phyloP scores from a whole-genome alignment of 2,888 invertebrate genomes.

The Scelioninae gen. 1 region DNA sequence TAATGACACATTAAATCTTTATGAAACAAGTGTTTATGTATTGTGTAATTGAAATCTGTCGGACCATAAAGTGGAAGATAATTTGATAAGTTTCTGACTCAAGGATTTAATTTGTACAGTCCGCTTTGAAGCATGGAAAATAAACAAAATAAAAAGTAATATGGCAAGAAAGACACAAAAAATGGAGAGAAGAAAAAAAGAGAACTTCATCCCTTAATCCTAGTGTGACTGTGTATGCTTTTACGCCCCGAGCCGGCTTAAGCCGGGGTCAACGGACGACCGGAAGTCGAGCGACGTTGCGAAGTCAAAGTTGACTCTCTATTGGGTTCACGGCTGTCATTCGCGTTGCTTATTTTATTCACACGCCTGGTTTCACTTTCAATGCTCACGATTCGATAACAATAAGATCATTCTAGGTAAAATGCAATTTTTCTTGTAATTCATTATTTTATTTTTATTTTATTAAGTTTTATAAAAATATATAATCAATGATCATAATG shows the following conservation, averaged over 20 bases:
- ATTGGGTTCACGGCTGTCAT: slow-evolving; percentile 71
- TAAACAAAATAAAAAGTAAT: slow-evolving; percentile 42
- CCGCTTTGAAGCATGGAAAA: slow-evolving; percentile 39
- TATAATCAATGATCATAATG: too few species aligned
- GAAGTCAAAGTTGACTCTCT: slow-evolving; percentile 74
- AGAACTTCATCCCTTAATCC: slow-evolving; percentile 72
- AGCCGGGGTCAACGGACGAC: slow-evolving; percentile 82
- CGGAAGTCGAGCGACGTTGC: slow-evolving; percentile 80
- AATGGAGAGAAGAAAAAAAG: slow-evolving; percentile 33
- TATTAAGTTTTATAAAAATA: background rate
- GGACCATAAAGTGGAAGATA: slow-evolving; percentile 29
- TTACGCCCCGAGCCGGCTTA: slow-evolving; percentile 59
- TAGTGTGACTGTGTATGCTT: slow-evolving; percentile 52
- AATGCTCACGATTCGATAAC: slow-evolving; percentile 25
- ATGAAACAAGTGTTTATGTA: slow-evolving; percentile 2
- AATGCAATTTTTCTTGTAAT: slow-evolving; percentile 14
- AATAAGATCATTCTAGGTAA: background rate
- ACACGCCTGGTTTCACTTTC: slow-evolving; percentile 65
- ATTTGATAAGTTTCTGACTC: slow-evolving; percentile 21
- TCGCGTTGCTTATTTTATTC: slow-evolving; percentile 66
- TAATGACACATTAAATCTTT: too few species aligned
- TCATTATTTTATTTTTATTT: background rate
- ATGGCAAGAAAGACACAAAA: slow-evolving; percentile 38
- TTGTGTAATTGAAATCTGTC: slow-evolving; percentile 21
- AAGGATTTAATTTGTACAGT: slow-evolving; percentile 22